phyloP scores from a whole-genome alignment of 2,113 vertebrate species.

The Natator depressus region DNA sequence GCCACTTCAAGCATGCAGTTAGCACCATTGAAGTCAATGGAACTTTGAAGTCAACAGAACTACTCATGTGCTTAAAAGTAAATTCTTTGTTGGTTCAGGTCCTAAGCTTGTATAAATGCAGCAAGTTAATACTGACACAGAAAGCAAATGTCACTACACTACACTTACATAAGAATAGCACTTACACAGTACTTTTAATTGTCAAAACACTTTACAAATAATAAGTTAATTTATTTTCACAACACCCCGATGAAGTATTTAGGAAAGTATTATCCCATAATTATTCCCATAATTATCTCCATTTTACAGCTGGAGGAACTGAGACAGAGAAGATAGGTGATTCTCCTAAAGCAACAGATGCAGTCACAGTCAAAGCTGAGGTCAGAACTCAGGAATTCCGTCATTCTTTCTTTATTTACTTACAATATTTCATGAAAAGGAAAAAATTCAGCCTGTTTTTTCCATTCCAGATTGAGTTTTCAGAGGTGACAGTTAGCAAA shows the following conservation, averaged over 20 bases:
- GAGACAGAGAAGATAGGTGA: not conserved
- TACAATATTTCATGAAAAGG: not conserved
- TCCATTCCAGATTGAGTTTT: not conserved
- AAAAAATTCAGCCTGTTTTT: not conserved
- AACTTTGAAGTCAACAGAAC: conserved; percentile 4
- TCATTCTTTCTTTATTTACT: not conserved
- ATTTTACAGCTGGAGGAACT: not conserved
- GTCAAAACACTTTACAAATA: not conserved
- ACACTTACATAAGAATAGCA: not conserved
- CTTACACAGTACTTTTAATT: not conserved
- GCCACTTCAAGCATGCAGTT: not conserved
- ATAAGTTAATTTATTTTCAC: not conserved
- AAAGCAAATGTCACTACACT: not conserved
- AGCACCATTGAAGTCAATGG: not conserved
- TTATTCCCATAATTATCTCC: not conserved
- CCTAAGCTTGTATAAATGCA: not conserved
- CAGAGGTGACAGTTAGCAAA: not conserved
- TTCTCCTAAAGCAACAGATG: not conserved
- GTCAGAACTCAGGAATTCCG: not conserved
- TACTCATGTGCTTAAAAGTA: not conserved
- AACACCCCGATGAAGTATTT: not conserved
- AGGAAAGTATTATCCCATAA: not conserved
- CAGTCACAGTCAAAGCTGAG: not conserved
- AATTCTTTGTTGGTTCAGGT: not conserved
- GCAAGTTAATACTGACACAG: conserved; percentile 9